Conservation (phyloP, 2,797 vertebrate species). For the Balearica regulorum region DNA sequence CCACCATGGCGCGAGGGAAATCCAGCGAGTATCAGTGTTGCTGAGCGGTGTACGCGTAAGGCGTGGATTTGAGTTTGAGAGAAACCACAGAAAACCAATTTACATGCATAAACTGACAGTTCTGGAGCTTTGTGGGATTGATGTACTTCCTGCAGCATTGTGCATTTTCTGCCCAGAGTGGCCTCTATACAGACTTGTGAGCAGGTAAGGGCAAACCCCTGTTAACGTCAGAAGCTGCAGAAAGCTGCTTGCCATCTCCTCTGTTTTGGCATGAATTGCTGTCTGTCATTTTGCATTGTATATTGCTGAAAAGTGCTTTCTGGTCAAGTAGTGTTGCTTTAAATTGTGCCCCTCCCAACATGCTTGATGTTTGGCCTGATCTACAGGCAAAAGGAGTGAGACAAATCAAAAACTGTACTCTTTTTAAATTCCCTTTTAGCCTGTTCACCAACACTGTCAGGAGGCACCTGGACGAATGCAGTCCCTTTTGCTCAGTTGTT, state of each 20-base stretch:
- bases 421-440: constrained; percentile 75
- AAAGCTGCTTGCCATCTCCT: constrained; percentile 48
- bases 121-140: constrained; percentile 13
- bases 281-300: constrained; percentile 67
- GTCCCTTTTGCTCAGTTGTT: background rate
- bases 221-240: constrained; percentile 44
- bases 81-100: background rate
- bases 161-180: constrained; percentile 25
- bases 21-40: background rate
- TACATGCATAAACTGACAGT: constrained; percentile 30
- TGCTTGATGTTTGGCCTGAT: constrained; percentile 87
- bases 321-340: constrained; percentile 75
- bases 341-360: constrained; percentile 84
- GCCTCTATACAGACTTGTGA: constrained; percentile 7
- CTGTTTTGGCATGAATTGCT: constrained; percentile 44
- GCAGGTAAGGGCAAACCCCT: constrained; percentile 48
- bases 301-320: constrained; percentile 57
- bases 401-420: constrained; percentile 74
- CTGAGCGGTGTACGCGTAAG: background rate
- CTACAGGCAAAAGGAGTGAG: constrained; percentile 83
- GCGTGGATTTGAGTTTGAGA: constrained; percentile 16
- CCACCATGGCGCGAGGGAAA: background rate
- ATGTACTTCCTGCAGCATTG: constrained; percentile 10
- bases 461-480: constrained; percentile 66
- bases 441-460: constrained; percentile 68